These are phyloP conservation scores for Vannuccia rotundouncinata DNA, from an alignment of 2,888 invertebrate species.

Conservation along the genomic window DNA sequence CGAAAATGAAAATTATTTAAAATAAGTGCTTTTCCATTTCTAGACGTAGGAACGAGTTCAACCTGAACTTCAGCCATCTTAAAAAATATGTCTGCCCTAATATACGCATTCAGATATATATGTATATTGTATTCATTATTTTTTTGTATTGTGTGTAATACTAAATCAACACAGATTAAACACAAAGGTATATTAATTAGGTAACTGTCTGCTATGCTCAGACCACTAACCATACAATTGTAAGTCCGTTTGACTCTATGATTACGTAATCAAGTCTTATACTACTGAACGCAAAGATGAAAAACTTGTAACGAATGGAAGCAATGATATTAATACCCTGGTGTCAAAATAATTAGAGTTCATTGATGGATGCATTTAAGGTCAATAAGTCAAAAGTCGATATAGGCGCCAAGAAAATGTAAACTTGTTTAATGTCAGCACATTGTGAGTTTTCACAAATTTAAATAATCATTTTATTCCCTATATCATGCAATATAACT, in stretches of 20 bases:
- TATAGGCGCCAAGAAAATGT: background rate
- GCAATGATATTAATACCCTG: background rate
- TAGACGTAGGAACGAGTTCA: background rate
- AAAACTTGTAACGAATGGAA: background rate
- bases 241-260: background rate
- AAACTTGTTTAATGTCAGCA: background rate
- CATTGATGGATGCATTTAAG: background rate
- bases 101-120: conserved; percentile 6
- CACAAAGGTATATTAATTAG: background rate
- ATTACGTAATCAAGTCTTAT: background rate
- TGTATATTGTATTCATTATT: background rate
- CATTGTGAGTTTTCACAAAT: background rate
- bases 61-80: conserved; percentile 4
- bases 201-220: background rate
- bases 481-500: background rate
- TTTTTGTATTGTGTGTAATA: background rate
- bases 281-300: background rate
- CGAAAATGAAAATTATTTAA: conserved; percentile 10
- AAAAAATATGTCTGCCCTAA: background rate
- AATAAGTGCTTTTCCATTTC: conserved; percentile 24
- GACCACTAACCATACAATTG: background rate
- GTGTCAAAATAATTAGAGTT: background rate
- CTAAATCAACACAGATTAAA: background rate
- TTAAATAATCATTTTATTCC: background rate
- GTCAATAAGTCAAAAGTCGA: background rate